Conservation (phyloP, 2,797 vertebrate species). For the Sciurus carolinensis region DNA sequence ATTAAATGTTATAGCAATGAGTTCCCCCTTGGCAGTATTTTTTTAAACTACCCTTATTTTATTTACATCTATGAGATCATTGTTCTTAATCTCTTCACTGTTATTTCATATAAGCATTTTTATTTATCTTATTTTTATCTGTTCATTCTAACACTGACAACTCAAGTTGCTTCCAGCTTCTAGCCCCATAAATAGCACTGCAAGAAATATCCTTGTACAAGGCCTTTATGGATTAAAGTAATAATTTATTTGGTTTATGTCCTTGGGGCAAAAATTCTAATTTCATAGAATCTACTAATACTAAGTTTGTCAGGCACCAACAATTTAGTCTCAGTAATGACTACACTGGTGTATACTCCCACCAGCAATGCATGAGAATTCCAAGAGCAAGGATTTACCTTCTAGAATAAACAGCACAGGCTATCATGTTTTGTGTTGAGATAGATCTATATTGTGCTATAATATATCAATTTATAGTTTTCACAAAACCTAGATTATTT, state of each 20-base stretch:
- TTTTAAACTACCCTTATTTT: neutral
- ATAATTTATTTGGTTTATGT: neutral
- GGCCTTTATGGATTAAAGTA: neutral
- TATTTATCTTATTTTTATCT: neutral
- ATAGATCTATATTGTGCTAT: neutral
- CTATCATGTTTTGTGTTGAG: neutral
- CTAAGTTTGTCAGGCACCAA: neutral
- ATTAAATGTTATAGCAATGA: neutral
- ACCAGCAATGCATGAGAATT: neutral
- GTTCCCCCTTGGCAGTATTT: neutral
- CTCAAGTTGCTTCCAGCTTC: neutral
- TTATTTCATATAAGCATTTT: neutral
- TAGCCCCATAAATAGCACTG: neutral
- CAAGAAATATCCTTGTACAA: neutral
- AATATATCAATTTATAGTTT: constrained; percentile 1
- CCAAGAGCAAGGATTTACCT: neutral
- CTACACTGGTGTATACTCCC: neutral
- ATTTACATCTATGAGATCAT: neutral
- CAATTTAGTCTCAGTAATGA: neutral
- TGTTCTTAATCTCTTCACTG: neutral
- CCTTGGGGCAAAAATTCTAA: constrained; percentile 46
- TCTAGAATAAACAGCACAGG: neutral
- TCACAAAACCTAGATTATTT: neutral
- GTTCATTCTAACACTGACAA: neutral
- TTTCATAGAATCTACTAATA: neutral